These are phyloP conservation scores for Puma concolor DNA, from an alignment of 2,113 vertebrate genomes.

Conservation along the genomic window DNA sequence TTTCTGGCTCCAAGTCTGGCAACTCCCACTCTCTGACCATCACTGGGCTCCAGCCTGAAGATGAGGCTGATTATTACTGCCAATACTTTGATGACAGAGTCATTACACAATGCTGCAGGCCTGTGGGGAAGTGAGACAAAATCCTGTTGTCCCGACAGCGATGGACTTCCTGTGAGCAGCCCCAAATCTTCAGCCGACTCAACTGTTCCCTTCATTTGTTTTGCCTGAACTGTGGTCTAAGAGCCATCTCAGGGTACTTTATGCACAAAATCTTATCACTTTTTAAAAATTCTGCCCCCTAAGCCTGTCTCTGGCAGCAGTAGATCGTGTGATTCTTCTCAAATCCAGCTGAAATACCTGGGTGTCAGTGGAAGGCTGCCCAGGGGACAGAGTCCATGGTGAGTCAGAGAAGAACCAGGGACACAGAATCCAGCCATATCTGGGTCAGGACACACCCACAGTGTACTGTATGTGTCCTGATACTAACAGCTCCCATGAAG, in stretches of 20 bases:
- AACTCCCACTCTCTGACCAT: neutral
- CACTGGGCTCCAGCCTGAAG: conserved; percentile 13
- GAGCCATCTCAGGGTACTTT: neutral
- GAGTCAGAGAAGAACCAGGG: neutral
- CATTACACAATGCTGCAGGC: rapidly evolving
- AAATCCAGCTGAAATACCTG: neutral
- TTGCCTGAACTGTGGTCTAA: neutral
- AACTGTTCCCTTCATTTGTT: neutral
- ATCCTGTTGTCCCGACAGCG: neutral
- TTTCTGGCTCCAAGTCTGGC: neutral
- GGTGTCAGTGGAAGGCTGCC: neutral
- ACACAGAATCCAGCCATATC: neutral
- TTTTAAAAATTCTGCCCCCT: neutral
- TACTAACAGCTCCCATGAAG: neutral
- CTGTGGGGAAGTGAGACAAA: neutral
- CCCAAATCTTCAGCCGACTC: neutral
- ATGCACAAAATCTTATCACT: neutral
- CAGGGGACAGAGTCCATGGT: too few species aligned
- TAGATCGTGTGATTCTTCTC: too few species aligned
- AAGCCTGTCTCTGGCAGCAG: too few species aligned
- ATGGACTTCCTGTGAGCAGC: neutral
- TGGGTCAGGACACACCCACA: neutral
- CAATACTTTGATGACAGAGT: rapidly evolving
- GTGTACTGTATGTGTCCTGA: neutral
- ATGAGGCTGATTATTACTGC: conserved; percentile 53